Base-by-base conservation (phyloP, 2,888 invertebrate species). In the Archips xylosteana region DNA sequence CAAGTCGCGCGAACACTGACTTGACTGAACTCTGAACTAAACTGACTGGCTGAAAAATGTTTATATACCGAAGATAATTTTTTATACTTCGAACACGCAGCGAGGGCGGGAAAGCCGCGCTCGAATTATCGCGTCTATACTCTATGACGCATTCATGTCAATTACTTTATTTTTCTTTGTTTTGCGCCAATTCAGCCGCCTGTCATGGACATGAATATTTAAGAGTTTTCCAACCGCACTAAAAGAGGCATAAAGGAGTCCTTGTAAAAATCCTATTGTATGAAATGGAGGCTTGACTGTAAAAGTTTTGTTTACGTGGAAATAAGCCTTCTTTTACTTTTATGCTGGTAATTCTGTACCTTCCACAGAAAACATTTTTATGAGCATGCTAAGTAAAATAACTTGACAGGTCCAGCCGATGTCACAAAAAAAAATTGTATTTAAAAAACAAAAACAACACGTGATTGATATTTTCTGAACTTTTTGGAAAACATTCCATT, bases 1-100 rank as follows among this genome's bases (percentile, higher is more conserved):
- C 90, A 76, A 74, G 80, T 78, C 82, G 85, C 88, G 91, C 89
- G 85, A 76, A 80, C 81, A 91, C 90, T 90, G 85, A 77, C 71
- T 61, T 75, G 4, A 49, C 49, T 49, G n/a, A 54, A 54, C 54
- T 54, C 54, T 15, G 54, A 54, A 54, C 23, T 54, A 54, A 15
- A 76, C 65, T 72, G 65, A 32, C 81, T 78, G 80, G 75, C 77
- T 82, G 82, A 83, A 85, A 85, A 82, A 86, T 83, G 84, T 87
- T 85, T 80, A 54, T 54, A 54, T 54, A 77, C 78, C 72, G 80
- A 80, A 73, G 72, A 71, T 77, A 78, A 82, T 81, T 90, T 90
- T 89, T 87, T 87, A 87, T 78, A 80, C 85, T 87, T 85, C 76
- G 83, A 85, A 82, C 85, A 83, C 85, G 84, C 75, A 64, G 78